phyloP scores from a whole-genome alignment of 2,797 vertebrate species.

The Enteromius unitaeniatus region DNA sequence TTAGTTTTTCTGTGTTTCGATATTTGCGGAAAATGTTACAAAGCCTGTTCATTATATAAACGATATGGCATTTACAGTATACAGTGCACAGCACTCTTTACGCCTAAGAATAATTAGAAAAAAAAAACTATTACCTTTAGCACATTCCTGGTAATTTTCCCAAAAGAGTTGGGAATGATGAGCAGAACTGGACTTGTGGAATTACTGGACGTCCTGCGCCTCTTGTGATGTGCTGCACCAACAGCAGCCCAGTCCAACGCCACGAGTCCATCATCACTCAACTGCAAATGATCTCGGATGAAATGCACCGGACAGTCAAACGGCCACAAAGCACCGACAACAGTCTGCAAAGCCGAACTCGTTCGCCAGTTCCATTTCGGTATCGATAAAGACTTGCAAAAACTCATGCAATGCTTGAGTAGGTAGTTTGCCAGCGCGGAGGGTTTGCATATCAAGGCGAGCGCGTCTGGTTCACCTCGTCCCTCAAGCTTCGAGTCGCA shows the following conservation, averaged over 20 bases:
- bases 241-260: conserved; percentile 84
- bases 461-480: conserved; percentile 57
- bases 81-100: background rate
- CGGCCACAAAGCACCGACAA: conserved; percentile 76
- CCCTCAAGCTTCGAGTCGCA: conserved; percentile 48
- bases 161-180: conserved; percentile 85
- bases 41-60: background rate
- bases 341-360: conserved; percentile 76
- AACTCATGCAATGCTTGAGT: conserved; percentile 78
- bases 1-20: background rate
- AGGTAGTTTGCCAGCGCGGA: conserved; percentile 84
- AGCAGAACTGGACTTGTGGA: conserved; percentile 81
- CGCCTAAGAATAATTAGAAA: background rate
- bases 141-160: conserved; percentile 83
- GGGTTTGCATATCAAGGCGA: conserved; percentile 80
- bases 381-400: conserved; percentile 68
- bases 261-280: conserved; percentile 83
- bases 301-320: conserved; percentile 76
- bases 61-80: background rate
- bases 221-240: conserved; percentile 69
- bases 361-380: conserved; percentile 78
- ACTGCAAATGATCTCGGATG: conserved; percentile 82
- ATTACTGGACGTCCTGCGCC: conserved; percentile 82
- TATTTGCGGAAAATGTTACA: background rate
- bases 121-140: conserved; percentile 75